phyloP scores from a whole-genome alignment of 2,113 vertebrate species.

The Varanus salvator region DNA sequence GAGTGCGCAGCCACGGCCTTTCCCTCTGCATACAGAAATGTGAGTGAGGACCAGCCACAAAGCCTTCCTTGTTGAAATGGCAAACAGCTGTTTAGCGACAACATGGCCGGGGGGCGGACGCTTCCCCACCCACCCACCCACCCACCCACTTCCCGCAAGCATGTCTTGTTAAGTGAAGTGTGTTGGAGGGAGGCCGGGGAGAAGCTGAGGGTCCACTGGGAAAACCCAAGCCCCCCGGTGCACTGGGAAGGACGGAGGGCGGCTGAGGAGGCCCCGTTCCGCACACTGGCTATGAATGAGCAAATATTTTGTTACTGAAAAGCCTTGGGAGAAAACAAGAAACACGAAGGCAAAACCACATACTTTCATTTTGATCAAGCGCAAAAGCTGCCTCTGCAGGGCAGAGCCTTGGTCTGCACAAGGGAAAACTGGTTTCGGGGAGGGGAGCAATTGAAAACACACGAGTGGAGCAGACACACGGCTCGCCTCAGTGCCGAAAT shows the following conservation, averaged over 20 bases:
- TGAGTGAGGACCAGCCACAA: conserved; percentile 42
- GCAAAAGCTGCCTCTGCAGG: neutral
- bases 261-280: neutral
- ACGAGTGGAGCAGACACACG: neutral
- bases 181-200: fast-evolving
- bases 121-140: neutral
- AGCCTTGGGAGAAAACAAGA: conserved; percentile 6
- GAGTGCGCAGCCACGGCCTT: neutral
- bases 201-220: fast-evolving
- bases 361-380: conserved; percentile 22
- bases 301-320: neutral
- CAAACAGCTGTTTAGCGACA: neutral
- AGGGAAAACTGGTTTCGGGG: neutral
- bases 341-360: neutral
- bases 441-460: neutral
- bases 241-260: neutral
- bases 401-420: neutral
- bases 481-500: neutral
- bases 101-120: neutral
- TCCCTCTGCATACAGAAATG: neutral
- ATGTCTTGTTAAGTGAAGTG: fast-evolving
- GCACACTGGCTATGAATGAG: fast-evolving
- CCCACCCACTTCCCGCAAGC: fast-evolving
- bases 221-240: neutral
- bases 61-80: conserved; percentile 45